phyloP scores from a whole-genome alignment of 2,888 invertebrate species.

The Pristionchus mayeri region DNA sequence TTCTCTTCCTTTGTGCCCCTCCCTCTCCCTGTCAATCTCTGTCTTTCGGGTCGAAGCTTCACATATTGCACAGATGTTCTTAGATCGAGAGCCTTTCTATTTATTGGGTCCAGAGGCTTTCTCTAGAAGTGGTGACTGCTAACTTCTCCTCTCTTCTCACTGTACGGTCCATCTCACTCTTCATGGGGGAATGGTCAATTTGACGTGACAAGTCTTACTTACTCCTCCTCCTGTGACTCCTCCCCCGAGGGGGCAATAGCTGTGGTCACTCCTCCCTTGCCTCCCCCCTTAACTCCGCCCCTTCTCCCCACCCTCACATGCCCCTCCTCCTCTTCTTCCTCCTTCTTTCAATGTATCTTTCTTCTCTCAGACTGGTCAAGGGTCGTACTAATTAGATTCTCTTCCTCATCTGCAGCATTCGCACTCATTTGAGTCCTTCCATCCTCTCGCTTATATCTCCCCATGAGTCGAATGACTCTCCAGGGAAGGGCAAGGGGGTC shows the following conservation, averaged over 20 bases:
- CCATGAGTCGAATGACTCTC: conserved; percentile 34
- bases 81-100: background rate
- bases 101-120: conserved; percentile 26
- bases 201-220: conserved; percentile 38
- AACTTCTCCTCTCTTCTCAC: background rate
- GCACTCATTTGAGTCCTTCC: conserved; percentile 2
- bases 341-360: conserved; percentile 30
- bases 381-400: conserved; percentile 48
- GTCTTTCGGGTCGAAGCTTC: background rate
- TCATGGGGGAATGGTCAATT: background rate
- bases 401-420: background rate
- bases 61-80: conserved; percentile 44
- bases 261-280: conserved; percentile 20
- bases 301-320: conserved; percentile 32
- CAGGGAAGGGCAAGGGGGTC: background rate
- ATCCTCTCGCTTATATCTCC: background rate
- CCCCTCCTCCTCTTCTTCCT: conserved; percentile 26
- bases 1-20: conserved; percentile 19
- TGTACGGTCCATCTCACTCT: conserved; percentile 7
- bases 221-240: background rate
- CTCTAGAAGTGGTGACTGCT: background rate
- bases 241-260: conserved; percentile 23
- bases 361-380: conserved; percentile 37
- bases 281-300: background rate
- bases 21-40: background rate